Base-by-base conservation (phyloP, 2,888 invertebrate genomes). In the Cheilosia impressa region DNA sequence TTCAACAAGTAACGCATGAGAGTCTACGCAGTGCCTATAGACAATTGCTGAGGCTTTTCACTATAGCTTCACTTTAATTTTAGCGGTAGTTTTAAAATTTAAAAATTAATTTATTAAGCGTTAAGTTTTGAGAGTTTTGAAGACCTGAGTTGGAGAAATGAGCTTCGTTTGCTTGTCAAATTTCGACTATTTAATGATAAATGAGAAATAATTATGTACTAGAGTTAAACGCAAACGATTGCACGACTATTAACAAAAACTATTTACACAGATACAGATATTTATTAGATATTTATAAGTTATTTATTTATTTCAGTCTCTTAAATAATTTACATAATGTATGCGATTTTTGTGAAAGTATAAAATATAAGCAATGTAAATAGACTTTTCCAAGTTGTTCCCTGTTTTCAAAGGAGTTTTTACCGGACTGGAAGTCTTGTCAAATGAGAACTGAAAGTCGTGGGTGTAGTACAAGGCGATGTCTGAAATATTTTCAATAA, bases 1-100 rank as follows among this genome's bases (percentile, higher is more conserved):
- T 91, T 91, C 81, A 89, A 52, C 4, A 52, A 81, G 22, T 68
- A 68, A 43, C 9, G 19, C n/a, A 50, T 45, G 24, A 6, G 4
- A 15, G 15, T 69, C 0, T 27, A 27, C 4, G 27, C 27, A 27
- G 79, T 79, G 83, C 83, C 79, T 79, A 73, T 65, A 41, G 43
- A 47, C 7, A 1, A 27, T 34, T 52, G 34, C 31, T 58, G 41
- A 34, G 68, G 17, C 7, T 47, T 17, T 19, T 9, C 6, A 72
- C 82, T 78, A 19, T 2, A 7, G 7, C 19, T 17, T 17, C n/a
- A 45, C 3, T 24, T 5, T 52, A 24, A 24, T 24, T 27, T 52
- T 52, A 10, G 15, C 15, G 4, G 13, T 52, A 15, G 4, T 13
- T 22, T 2, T 15, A 27, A 27, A 52, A 22, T 24, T 24, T 15